A percentile compares a stretch with the other conserved stretches of the same genome.
These are phyloP conservation scores for Stratiolaelaps scimitus DNA, from an alignment of 1,140 invertebrate genomes.

Conservation along the genomic window DNA sequence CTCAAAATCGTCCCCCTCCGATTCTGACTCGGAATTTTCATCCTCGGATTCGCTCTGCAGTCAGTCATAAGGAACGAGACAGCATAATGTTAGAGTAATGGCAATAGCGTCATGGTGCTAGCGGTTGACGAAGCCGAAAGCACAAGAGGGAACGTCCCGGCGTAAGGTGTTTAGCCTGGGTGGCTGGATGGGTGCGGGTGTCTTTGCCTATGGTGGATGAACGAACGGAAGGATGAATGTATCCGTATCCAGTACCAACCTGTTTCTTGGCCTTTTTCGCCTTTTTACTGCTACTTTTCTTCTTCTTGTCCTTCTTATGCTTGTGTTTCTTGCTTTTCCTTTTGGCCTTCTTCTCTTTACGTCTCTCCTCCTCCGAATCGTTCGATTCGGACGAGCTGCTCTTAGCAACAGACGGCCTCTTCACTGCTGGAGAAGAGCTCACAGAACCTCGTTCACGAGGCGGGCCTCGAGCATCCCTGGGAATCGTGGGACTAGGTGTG, in stretches of 20 bases:
- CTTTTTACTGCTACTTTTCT: constrained; percentile 16
- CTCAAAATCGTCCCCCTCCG: background rate
- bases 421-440: too few relatives aligned
- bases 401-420: too few relatives aligned
- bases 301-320: constrained; percentile 23
- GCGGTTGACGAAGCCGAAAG: too few relatives aligned
- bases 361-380: background rate
- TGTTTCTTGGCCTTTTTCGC: background rate
- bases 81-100: background rate
- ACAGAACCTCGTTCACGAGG: too few relatives aligned
- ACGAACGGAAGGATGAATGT: too few relatives aligned
- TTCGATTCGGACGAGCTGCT: background rate
- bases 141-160: too few relatives aligned
- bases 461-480: too few relatives aligned
- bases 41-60: constrained; percentile 16
- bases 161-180: too few relatives aligned
- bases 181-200: too few relatives aligned
- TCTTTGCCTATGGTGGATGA: too few relatives aligned
- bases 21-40: constrained; percentile 7
- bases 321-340: background rate
- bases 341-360: constrained; percentile 13
- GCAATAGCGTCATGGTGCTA: background rate
- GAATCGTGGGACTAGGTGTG: too few relatives aligned
- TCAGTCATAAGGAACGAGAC: background rate
- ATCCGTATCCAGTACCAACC: too few relatives aligned